Evolutionary conservation across 1,140 invertebrate genomes (phyloP), one percentile per base, ranked within the genome.

Genomic region (Aporrectodea caliginosa): DNA sequence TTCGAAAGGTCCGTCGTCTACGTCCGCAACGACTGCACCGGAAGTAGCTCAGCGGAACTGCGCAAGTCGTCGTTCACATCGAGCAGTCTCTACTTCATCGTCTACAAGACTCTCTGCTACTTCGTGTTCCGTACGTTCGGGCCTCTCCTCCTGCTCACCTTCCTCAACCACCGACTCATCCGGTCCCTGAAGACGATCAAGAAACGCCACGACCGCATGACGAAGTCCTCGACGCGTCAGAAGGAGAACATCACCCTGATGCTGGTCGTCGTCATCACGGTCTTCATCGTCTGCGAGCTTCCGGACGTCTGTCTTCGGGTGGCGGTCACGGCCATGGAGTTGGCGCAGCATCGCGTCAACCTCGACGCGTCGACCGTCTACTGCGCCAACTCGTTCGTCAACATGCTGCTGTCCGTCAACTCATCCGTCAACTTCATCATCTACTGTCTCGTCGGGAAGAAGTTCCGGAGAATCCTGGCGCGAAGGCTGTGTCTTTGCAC

Each of bases 281-380:
- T 80, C 0, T 80, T 80, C 75, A 34, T 80, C 75, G 58, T 80
- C 35, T 80, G 79, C 69, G 30, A 71, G 75, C 33, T 80, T 22
- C 79, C 79, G 29, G 79, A 80, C 33, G 68, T 77, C 69, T 69
- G 34, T 12, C 75, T 80, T n/a, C 68, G 79, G 31, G 31, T 77
- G 2, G 32, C 76, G 35, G 69, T 77, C 75, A 73, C 69, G 32
- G 22, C 76, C 16, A 32, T 16, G 30, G 34, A 79, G n/a, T 34
- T 74, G 29, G 73, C 22, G 6, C 43, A 6, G 43, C 43, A 22
- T 22, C 43, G 43, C 6, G 43, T 58, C 6, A 22, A 6, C 6
- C 43, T 58, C 43, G 43, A 58, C 43, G 43, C 6, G 43, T 58
- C 43, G 6, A 22, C 22, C 43, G 43, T 58, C 43, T 58, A 58